These are phyloP conservation scores for Poeciliopsis turrubarensis DNA, from an alignment of 2,113 vertebrate species.

Conservation along the genomic window DNA sequence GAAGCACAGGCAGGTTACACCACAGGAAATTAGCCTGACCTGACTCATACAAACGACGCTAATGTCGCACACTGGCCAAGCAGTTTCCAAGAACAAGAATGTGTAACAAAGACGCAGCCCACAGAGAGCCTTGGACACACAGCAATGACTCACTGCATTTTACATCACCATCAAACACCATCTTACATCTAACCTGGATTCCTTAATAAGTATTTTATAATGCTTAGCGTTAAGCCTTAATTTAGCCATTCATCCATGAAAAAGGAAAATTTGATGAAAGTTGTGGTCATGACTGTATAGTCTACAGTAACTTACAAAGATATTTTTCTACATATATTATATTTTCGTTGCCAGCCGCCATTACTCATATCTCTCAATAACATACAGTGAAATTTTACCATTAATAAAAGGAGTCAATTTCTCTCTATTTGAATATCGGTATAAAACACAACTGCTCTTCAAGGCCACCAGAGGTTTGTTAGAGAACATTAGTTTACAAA, in stretches of 20 bases:
- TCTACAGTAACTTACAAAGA: background rate
- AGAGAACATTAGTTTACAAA: background rate
- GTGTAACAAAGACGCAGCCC: background rate
- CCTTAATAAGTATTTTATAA: background rate
- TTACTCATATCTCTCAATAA: background rate
- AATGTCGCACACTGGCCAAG: slow-evolving; percentile 33
- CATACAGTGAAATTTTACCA: background rate
- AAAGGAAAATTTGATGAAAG: background rate
- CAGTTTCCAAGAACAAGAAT: slow-evolving; percentile 58
- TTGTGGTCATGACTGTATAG: background rate
- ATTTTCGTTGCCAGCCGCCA: background rate
- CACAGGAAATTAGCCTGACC: slow-evolving; percentile 67
- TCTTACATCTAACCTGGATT: background rate
- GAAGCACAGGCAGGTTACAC: slow-evolving; percentile 54
- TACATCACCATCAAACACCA: background rate
- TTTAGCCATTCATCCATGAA: background rate
- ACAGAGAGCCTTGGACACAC: background rate
- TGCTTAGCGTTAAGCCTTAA: too few species aligned
- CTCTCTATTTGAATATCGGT: background rate
- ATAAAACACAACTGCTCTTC: background rate
- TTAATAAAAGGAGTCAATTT: background rate
- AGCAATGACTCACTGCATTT: slow-evolving; percentile 31
- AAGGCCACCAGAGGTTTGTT: background rate
- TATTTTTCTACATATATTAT: background rate
- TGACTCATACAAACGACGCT: slow-evolving; percentile 51